phyloP scores from a whole-genome alignment of 2,797 vertebrate genomes.

The Crocidura indochinensis region DNA sequence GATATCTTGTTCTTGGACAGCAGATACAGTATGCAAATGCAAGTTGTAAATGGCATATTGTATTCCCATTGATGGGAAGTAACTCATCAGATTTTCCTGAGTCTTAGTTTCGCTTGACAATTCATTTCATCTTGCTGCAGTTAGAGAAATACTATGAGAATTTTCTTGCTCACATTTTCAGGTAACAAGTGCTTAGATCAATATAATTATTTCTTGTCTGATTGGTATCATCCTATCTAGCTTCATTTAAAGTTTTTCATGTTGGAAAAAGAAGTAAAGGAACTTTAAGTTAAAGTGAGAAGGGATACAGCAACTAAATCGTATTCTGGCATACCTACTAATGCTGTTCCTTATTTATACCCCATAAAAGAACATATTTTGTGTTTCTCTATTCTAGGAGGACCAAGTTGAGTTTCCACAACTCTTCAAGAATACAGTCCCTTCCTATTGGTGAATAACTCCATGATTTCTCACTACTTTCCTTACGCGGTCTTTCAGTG shows the following conservation, averaged over 20 bases:
- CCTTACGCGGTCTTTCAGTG: neutral
- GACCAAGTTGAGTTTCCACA: neutral
- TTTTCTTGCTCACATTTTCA: no score
- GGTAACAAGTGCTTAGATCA: no score
- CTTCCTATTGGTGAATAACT: neutral
- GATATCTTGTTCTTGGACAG: no score
- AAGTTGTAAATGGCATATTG: no score
- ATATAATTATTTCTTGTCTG: neutral
- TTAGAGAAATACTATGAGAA: no score
- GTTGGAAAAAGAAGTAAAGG: neutral
- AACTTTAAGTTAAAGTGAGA: neutral
- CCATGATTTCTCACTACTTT: neutral
- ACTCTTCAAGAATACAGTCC: neutral
- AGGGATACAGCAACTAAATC: neutral
- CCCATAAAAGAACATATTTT: neutral
- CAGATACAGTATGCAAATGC: no score
- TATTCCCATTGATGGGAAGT: no score
- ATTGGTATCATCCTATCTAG: neutral
- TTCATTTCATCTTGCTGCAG: no score
- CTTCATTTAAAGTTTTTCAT: neutral
- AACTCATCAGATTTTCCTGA: no score
- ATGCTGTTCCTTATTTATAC: no score
- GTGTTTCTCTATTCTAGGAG: neutral
- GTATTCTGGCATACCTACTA: neutral
- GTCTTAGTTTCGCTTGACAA: no score